Base-by-base conservation (phyloP, 1,140 invertebrate genomes). In the Drosophila littoralis region DNA sequence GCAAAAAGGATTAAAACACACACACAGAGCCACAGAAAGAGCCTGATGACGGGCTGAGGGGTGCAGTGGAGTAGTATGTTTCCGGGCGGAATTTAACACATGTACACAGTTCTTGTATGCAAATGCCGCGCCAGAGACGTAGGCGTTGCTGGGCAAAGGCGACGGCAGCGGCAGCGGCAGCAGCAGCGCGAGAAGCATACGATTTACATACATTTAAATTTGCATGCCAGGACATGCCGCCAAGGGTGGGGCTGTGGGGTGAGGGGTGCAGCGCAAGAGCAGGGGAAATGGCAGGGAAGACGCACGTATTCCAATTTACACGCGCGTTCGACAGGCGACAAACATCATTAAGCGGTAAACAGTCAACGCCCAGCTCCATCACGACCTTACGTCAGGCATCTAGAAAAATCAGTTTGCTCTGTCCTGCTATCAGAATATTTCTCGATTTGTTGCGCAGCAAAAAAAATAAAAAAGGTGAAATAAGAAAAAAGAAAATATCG, bases 121-220 rank as follows among this genome's bases (percentile, higher is more conserved):
- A 80, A 77, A 80, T 80, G 57, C 43, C 4, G 57, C 50, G 63
- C 59, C 50, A 42, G 71, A 61, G 59, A 63, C 38, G 66, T 57
- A 45, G 65, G 66, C 58, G 73, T 70, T 48, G 33, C 40, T 52
- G 36, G 36, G 36, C 10, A 7, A 10, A 1, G 36, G 9, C 36
- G 36, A 10, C 10, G 38, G 6, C 12, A 6, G 6, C 10, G 12
- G n/a, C 38, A 7, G 12, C 10, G 38, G 40, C 17, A 36, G 3
- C 38, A 22, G 40, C 45, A 43, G 66, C 67, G 60, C 63, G 76
- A 66, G 46, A 50, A 77, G 75, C 70, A 75, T 77, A 70, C 75
- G 76, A 80, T 80, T 80, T 80, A 77, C 77, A 80, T 80, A 80
- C 64, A 77, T 77, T 77, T 74, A 77, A 77, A 77, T 75, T 80